A percentile compares a stretch with the other conserved stretches of the same genome.
Conservation (phyloP, 2,797 vertebrate species). For the Ptychadena robeensis region DNA sequence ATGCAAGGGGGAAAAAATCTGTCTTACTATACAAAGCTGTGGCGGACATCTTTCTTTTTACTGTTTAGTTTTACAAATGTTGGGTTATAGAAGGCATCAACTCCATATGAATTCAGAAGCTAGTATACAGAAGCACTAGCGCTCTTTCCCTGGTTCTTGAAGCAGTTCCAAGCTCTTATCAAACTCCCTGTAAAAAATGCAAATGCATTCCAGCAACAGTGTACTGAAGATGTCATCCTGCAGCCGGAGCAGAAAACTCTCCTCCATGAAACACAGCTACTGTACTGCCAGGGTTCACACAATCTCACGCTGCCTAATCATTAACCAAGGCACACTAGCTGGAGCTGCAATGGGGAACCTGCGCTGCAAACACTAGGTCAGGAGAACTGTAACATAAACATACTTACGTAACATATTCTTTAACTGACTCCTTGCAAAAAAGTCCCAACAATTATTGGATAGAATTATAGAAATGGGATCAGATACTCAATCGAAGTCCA, state of each 20-base stretch:
- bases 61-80: too few species aligned
- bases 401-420: too few species aligned
- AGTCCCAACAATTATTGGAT: too few species aligned
- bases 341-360: not conserved
- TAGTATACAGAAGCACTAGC: not conserved
- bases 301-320: slow-evolving; percentile 18
- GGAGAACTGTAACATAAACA: not conserved
- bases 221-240: slow-evolving; percentile 41
- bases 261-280: slow-evolving; percentile 24
- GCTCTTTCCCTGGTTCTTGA: slow-evolving; percentile 11
- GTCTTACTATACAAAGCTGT: too few species aligned
- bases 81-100: too few species aligned
- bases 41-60: too few species aligned
- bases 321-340: slow-evolving; percentile 21
- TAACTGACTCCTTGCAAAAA: too few species aligned
- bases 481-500: too few species aligned
- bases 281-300: slow-evolving; percentile 9
- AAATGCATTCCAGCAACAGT: slow-evolving; percentile 38
- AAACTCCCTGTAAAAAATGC: slow-evolving; percentile 20
- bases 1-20: too few species aligned
- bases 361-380: not conserved
- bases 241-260: slow-evolving; percentile 1
- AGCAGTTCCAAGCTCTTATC: slow-evolving; percentile 33
- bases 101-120: not conserved
- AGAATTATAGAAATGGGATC: too few species aligned